phyloP scores from a whole-genome alignment of 2,113 vertebrate species.

The Murina feae region DNA sequence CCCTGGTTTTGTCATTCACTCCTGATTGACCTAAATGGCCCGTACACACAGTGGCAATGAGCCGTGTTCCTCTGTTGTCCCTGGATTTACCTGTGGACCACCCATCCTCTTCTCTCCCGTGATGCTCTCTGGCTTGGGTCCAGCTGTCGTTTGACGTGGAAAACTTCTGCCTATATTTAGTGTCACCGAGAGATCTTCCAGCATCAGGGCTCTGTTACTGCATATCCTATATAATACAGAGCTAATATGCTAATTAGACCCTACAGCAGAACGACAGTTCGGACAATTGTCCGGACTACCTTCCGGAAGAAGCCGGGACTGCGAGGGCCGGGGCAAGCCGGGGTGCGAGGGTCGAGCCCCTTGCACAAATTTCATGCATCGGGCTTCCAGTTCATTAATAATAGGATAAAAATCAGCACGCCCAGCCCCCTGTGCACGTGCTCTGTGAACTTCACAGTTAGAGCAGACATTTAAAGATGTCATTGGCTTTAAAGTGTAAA shows the following conservation, averaged over 20 bases:
- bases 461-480: constrained; percentile 34
- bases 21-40: no score
- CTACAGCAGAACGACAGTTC: no score
- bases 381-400: not conserved
- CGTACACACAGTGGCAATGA: fast-evolving
- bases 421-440: not conserved
- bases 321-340: no score
- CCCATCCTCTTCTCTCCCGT: not conserved
- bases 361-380: no score
- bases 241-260: no score
- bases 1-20: not conserved
- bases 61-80: no score
- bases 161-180: not conserved
- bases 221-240: not conserved
- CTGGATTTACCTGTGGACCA: fast-evolving
- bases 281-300: no score
- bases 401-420: not conserved
- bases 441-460: constrained; percentile 20
- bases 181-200: not conserved
- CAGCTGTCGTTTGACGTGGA: not conserved
- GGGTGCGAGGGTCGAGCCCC: no score
- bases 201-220: not conserved
- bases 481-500: not conserved
- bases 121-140: not conserved
- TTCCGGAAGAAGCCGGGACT: no score